Percentiles rank a stretch among this genome's conserved stretches.
These are phyloP conservation scores for Diploptera punctata DNA, from an alignment of 2,888 invertebrate species.

Conservation along the genomic window DNA sequence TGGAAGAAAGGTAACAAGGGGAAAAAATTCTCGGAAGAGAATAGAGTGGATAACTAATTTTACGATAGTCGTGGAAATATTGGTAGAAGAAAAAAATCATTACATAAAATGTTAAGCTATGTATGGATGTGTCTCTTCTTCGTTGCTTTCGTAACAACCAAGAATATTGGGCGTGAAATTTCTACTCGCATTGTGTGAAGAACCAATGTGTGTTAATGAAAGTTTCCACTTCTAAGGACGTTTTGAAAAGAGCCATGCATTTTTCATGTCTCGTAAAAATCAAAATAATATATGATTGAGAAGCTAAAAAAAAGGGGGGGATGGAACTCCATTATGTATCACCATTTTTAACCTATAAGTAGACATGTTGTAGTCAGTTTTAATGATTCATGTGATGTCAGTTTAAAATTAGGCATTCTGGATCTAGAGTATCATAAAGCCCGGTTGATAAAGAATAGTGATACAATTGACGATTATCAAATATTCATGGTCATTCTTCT, in stretches of 20 bases:
- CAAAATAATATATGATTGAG: neutral
- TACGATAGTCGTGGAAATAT: slow-evolving; percentile 16
- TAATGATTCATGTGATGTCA: too few species aligned
- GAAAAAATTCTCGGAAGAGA: slow-evolving; percentile 20
- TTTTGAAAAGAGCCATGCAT: neutral
- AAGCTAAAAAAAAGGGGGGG: too few species aligned
- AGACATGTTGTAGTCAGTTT: too few species aligned
- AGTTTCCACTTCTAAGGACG: slow-evolving; percentile 1
- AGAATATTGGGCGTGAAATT: slow-evolving; percentile 40
- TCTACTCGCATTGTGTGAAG: slow-evolving; percentile 31
- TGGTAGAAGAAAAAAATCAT: slow-evolving; percentile 6
- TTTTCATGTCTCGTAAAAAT: slow-evolving; percentile 4
- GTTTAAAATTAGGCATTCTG: too few species aligned
- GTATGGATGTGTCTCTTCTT: neutral
- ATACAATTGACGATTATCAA: too few species aligned
- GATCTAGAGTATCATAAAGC: too few species aligned
- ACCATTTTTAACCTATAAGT: too few species aligned
- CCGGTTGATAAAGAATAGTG: too few species aligned
- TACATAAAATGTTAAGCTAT: slow-evolving; percentile 6
- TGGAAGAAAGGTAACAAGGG: neutral
- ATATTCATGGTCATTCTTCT: too few species aligned
- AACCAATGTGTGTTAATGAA: slow-evolving; percentile 9
- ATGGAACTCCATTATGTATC: too few species aligned
- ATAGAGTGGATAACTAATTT: neutral
- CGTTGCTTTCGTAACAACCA: neutral